Percentiles rank a stretch among this genome's conserved stretches.
These are phyloP conservation scores for Gallinago stenura DNA, from an alignment of 2,797 vertebrate species.

Conservation along the genomic window DNA sequence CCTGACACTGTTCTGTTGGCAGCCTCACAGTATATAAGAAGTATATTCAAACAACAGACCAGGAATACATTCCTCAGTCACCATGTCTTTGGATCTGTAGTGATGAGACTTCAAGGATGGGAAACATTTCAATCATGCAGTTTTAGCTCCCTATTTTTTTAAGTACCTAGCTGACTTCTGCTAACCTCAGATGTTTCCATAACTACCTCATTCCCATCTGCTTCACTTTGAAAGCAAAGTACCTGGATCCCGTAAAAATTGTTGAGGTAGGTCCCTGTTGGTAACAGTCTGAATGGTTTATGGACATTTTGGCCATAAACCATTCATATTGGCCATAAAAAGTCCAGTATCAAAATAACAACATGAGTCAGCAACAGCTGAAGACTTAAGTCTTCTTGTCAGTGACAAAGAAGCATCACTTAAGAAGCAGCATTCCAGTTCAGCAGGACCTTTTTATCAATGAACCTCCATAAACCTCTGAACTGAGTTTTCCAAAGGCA, in stretches of 20 bases:
- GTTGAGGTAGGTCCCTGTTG: neutral
- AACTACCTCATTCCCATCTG: neutral
- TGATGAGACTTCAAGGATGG: neutral
- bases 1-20: neutral
- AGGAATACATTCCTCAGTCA: neutral
- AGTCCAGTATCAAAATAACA: neutral
- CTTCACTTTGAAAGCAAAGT: neutral
- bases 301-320: neutral
- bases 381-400: neutral
- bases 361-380: neutral
- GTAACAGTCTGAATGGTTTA: neutral
- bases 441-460: neutral
- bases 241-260: neutral
- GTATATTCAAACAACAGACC: neutral
- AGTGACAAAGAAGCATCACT: neutral
- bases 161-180: neutral
- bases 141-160: neutral
- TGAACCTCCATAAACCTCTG: neutral
- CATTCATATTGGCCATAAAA: neutral
- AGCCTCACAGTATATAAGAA: neutral
- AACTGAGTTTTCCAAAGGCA: neutral
- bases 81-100: neutral
- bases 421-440: rapidly evolving
- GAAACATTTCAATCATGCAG: neutral
- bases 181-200: neutral